Percentiles rank a stretch among this genome's conserved stretches.
phyloP scores from a whole-genome alignment of 2,888 invertebrate genomes.

The Synanthedon myopaeformis region DNA sequence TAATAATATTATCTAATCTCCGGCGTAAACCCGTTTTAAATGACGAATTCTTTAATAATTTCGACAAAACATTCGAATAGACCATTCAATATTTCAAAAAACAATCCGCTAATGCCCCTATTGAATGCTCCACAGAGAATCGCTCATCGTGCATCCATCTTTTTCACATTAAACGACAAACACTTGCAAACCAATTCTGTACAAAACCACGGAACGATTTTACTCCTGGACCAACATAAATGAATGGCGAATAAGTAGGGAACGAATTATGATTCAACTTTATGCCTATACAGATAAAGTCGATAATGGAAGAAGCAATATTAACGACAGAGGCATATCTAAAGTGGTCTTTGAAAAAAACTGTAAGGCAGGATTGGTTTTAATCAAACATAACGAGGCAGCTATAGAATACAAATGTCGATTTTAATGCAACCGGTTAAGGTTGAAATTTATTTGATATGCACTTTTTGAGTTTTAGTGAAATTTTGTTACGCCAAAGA shows the following conservation, averaged over 20 bases:
- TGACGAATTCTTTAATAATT: no score
- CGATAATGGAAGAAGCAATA: no score
- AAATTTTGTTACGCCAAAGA: slow-evolving; percentile 10
- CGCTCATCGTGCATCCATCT: slow-evolving; percentile 20
- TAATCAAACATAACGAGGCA: slow-evolving; percentile 3
- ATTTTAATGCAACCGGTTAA: background rate
- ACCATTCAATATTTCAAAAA: slow-evolving; percentile 2
- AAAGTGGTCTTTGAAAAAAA: slow-evolving; percentile 20
- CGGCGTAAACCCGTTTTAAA: no score
- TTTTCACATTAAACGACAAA: slow-evolving; percentile 22
- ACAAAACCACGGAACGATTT: slow-evolving; percentile 22
- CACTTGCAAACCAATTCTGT: slow-evolving; percentile 29
- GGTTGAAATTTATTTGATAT: slow-evolving; percentile 1
- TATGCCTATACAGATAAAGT: no score
- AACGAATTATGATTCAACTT: no score
- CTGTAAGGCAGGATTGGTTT: slow-evolving; percentile 18
- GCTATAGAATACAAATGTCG: background rate
- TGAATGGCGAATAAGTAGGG: background rate
- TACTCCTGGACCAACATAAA: slow-evolving; percentile 19
- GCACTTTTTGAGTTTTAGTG: background rate
- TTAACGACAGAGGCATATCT: slow-evolving; percentile 3
- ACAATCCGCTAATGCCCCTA: slow-evolving; percentile 6
- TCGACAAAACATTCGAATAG: no score
- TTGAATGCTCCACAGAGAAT: slow-evolving; percentile 4
- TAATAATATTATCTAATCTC: no score